Percentiles rank a stretch among this genome's conserved stretches.
These are phyloP conservation scores for Crypturellus undulatus DNA, from an alignment of 2,113 vertebrate species.

Conservation along the genomic window DNA sequence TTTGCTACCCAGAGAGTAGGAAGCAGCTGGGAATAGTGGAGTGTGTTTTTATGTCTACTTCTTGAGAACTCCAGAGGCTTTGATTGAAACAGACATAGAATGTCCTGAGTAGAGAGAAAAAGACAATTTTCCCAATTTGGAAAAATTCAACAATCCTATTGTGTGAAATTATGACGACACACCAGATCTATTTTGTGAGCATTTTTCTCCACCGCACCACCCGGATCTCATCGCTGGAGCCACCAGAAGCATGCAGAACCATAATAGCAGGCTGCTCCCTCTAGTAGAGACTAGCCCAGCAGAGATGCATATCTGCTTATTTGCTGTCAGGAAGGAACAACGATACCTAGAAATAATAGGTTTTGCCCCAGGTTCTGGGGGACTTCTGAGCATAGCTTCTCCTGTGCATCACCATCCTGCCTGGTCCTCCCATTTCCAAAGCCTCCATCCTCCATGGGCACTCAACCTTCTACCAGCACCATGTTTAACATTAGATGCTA, in stretches of 20 bases:
- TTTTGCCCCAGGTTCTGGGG: neutral
- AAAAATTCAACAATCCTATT: neutral
- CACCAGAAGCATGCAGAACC: accelerated
- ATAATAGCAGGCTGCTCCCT: neutral
- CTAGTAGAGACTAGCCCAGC: neutral
- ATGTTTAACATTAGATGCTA: no score
- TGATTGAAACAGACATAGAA: neutral
- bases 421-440: no score
- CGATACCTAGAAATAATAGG: neutral
- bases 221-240: accelerated
- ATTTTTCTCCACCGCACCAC: neutral
- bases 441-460: no score
- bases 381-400: neutral
- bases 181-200: neutral
- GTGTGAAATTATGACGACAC: neutral
- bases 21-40: neutral
- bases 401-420: neutral
- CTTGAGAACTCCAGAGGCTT: neutral
- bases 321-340: neutral
- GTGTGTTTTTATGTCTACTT: neutral
- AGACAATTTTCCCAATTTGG: neutral
- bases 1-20: neutral
- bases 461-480: no score
- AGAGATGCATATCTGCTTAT: neutral
- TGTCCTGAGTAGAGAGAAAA: neutral